Conservation (phyloP, 1,140 invertebrate genomes). For the Pinna nobilis region DNA sequence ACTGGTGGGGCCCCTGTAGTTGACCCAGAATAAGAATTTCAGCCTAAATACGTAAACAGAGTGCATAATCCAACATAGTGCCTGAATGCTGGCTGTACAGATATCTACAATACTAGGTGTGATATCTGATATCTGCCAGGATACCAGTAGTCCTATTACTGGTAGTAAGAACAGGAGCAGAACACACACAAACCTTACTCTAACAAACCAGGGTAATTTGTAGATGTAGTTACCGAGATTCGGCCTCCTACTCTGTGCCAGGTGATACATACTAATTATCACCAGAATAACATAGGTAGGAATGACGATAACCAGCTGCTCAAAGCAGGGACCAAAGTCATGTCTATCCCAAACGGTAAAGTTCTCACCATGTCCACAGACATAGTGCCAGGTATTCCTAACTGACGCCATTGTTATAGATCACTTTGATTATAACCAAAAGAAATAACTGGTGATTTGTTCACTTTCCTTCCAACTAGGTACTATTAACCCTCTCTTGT, state of each 20-base stretch:
- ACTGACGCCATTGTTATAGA: constrained; percentile 15
- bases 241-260: constrained; percentile 78
- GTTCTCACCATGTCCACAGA: constrained; percentile 68
- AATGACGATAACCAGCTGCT: constrained; percentile 82
- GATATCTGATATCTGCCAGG: constrained; percentile 77
- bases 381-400: constrained; percentile 53
- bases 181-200: constrained; percentile 44
- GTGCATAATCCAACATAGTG: constrained; percentile 87
- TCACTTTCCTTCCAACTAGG: no score
- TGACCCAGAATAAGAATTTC: constrained; percentile 78
- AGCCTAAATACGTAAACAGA: constrained; percentile 83
- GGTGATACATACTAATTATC: constrained; percentile 84
- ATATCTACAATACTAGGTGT: constrained; percentile 80
- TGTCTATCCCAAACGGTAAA: constrained; percentile 63
- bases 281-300: constrained; percentile 80
- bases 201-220: constrained; percentile 64
- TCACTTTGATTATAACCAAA: no score
- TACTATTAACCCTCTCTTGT: no score
- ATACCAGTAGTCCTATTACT: constrained; percentile 80
- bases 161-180: constrained; percentile 79
- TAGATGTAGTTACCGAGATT: constrained; percentile 79
- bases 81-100: constrained; percentile 81
- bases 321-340: constrained; percentile 88
- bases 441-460: no score
- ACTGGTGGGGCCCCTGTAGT: constrained; percentile 81